A percentile compares a stretch with the other conserved stretches of the same genome.
These are phyloP conservation scores for Malthinus seriepunctatus DNA, from an alignment of 2,888 invertebrate genomes.

Conservation along the genomic window DNA sequence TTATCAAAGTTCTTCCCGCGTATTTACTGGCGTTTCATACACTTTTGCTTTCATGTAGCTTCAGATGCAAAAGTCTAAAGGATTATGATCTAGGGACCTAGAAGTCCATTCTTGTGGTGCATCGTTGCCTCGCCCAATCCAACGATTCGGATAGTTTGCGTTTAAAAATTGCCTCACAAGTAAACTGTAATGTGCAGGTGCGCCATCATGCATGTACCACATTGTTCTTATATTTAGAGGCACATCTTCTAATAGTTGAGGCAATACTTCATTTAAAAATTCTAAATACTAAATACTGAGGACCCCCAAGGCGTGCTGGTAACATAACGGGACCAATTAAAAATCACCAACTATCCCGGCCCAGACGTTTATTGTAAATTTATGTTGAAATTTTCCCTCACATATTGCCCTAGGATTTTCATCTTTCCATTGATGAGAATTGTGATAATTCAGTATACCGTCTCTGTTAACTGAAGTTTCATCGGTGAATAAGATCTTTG, in stretches of 20 bases:
- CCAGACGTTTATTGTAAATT: conserved; percentile 35
- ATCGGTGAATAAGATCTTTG: conserved; percentile 28
- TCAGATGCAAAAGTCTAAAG: no score
- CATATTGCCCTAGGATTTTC: conserved; percentile 32
- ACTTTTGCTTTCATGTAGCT: no score
- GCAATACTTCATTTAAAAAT: conserved; percentile 29
- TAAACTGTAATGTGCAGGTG: conserved; percentile 5
- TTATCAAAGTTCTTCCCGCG: no score
- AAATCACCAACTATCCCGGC: conserved; percentile 32
- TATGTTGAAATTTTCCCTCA: conserved; percentile 22
- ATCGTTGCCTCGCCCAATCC: no score
- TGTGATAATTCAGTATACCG: conserved; percentile 30
- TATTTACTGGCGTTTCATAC: no score
- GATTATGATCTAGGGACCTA: no score
- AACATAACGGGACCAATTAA: conserved; percentile 31
- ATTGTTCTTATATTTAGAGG: conserved; percentile 4
- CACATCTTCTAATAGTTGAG: conserved; percentile 12
- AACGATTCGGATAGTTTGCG: not conserved
- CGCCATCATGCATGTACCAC: conserved; percentile 9
- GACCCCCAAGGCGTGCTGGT: conserved; percentile 27
- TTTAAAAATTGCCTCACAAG: not conserved
- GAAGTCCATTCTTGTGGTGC: no score
- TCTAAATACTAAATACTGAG: conserved; percentile 23
- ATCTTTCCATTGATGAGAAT: conserved; percentile 29
- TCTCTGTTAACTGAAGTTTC: conserved; percentile 29